Evolutionary conservation across 2,888 invertebrate species (phyloP), one percentile per base, ranked within the genome.

Genomic region (Ariolimax columbianus): DNA sequence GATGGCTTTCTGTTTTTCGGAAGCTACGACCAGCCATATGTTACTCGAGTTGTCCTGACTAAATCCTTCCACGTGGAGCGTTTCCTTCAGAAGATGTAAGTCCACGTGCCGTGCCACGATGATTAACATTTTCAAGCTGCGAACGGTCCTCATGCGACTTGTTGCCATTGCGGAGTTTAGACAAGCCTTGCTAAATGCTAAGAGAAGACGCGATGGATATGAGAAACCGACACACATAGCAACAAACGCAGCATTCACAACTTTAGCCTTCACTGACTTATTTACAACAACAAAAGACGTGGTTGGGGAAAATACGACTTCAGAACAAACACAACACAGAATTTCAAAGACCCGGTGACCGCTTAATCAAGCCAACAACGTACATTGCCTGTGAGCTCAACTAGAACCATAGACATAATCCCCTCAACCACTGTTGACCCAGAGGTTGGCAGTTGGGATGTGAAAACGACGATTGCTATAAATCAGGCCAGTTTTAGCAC

Each of bases 131-230:
- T n/a, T 11, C n/a, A 75, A 75, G 30, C 63, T 85, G 59, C 63
- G 81, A 59, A 75, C 19, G 0, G 81, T 85, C 38, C 68, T 85
- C 23, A 23, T 63, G 11, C 80, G 77, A 9, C 17, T 85, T 38
- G 68, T 85, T 9, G 85, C 85, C n/a, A 66, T 85, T 11, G 85
- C 85, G 4, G 85, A 85, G 30, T 66, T 85, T 19, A 80, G 85
- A 33, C 66, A 66, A 0, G 59, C 38, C 19, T 33, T 85, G n/a
- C 51, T 85, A n/a, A 63, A 70, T 17, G 59, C 38, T n/a, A 78
- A 80, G 51, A 47, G 75, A 30, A 59, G 55, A 47, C 63, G 55
- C 7, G 73, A 84, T 0, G 59, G 72, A 30, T 23, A 55, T 17
- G 55, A 36, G n/a, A 70, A 51, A 51, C 47, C n/a, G 1, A 43